Percentiles rank a stretch among this genome's conserved stretches.
phyloP scores from a whole-genome alignment of 2,888 invertebrate genomes.

The Amiota mariae region DNA sequence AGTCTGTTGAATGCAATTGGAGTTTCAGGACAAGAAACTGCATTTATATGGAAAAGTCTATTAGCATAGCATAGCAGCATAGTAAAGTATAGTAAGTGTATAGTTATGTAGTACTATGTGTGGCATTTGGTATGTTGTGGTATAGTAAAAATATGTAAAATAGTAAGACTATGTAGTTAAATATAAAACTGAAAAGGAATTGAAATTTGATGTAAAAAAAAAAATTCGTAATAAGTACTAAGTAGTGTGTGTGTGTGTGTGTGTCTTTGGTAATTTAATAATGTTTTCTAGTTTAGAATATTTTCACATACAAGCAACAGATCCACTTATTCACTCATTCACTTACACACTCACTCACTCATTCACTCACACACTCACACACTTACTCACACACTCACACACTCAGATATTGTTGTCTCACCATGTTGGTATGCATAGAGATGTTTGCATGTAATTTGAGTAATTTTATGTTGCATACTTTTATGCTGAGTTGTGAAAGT shows the following conservation, averaged over 20 bases:
- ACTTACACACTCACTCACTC: conserved; percentile 5
- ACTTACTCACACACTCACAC: conserved; percentile 6
- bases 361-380: conserved; percentile 4
- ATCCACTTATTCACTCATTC: too few relatives aligned
- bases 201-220: too few relatives aligned
- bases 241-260: conserved; percentile 19
- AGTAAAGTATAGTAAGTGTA: not conserved
- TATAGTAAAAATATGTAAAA: too few relatives aligned
- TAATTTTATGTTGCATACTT: conserved; percentile 6
- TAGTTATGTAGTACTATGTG: not conserved
- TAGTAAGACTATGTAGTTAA: too few relatives aligned
- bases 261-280: conserved; percentile 18
- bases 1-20: too few relatives aligned
- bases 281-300: conserved; percentile 14
- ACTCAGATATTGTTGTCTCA: not conserved
- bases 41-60: too few relatives aligned
- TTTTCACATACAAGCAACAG: conserved; percentile 12
- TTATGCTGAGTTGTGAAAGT: not conserved
- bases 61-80: too few relatives aligned
- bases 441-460: not conserved
- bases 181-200: too few relatives aligned
- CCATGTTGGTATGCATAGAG: not conserved
- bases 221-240: not conserved
- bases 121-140: too few relatives aligned
- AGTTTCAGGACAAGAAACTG: too few relatives aligned